Evolutionary conservation across 1,140 invertebrate genomes (phyloP).

Genomic region (Drosophila burlai): DNA sequence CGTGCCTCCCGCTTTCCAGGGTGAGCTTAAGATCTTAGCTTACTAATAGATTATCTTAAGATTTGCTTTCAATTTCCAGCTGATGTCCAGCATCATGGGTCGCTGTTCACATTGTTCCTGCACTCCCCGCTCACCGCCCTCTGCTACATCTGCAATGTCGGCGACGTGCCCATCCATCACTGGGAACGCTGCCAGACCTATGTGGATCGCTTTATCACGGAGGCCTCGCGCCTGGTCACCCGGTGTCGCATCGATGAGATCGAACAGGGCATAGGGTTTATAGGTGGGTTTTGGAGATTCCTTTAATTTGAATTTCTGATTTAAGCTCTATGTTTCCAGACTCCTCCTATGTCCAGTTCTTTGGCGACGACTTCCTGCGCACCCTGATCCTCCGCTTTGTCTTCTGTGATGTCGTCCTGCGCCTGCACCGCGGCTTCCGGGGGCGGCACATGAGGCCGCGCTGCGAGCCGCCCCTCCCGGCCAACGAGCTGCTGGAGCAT

Average conservation of each 20-base stretch:
- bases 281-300: slow-evolving; percentile 55
- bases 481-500: slow-evolving; percentile 95
- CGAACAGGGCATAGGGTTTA: slow-evolving; percentile 84
- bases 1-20: slow-evolving; percentile 92
- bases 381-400: slow-evolving; percentile 95
- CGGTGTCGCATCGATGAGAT: slow-evolving; percentile 93
- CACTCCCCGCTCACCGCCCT: slow-evolving; percentile 97
- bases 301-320: background rate
- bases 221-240: slow-evolving; percentile 93
- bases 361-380: slow-evolving; percentile 97
- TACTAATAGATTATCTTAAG: background rate
- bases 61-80: slow-evolving; percentile 54
- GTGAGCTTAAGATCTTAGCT: slow-evolving; percentile 85
- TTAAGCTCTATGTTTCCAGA: slow-evolving; percentile 86
- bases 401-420: slow-evolving; percentile 96
- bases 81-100: slow-evolving; percentile 96
- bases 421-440: slow-evolving; percentile 93
- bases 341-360: slow-evolving; percentile 93
- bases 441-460: slow-evolving; percentile 93
- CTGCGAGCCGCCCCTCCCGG: slow-evolving; percentile 94
- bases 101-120: slow-evolving; percentile 97
- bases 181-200: slow-evolving; percentile 96
- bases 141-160: slow-evolving; percentile 96
- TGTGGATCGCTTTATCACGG: slow-evolving; percentile 95
- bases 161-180: slow-evolving; percentile 92